Evolutionary conservation across 2,888 invertebrate species (phyloP), one percentile per base, ranked within the genome.

Genomic region (Pinctada fucata): DNA sequence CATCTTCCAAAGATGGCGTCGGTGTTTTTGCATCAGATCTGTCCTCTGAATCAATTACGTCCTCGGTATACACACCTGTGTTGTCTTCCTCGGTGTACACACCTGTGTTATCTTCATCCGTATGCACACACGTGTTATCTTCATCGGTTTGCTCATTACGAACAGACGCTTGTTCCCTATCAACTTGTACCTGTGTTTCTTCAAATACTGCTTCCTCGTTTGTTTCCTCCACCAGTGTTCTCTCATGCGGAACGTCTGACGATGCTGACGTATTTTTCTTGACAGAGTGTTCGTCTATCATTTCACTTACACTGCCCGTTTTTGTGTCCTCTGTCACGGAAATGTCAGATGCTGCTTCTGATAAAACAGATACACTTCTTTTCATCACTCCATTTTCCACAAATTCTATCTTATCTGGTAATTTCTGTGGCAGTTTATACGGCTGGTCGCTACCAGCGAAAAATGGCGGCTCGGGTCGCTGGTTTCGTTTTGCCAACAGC

Each of bases 381-480:
- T 82, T 80, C 31, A 78, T 80, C 0, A 82, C 82, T 16, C 79
- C 82, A 52, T 84, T 80, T 67, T 85, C 84, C 2, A 82, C 83
- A 79, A 86, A 86, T 1, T 84, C 83, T 8, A 87, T 71, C 52
- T 83, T 83, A 31, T 86, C 85, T 0, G 89, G 89, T 10, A 89
- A 76, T 71, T 86, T 81, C 16, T 88, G 87, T 3, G 89, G 89
- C 50, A 88, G 76, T 8, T 80, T 78, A 78, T 89, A 89, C 45
- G 79, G 76, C 1, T 82, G 80, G 3, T 79, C 82, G 10, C 82
- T 83, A 0, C 88, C 89, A 16, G 88, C 88, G 65, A 88, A 89
- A 72, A 89, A 89, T 6, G 85, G 65, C 0, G 89, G 89, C 68
- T 86, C 87, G 1, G 84, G 86, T 63, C 83, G 83, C 77, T 89